These are phyloP conservation scores for Hanleya hanleyi DNA, from an alignment of 2,888 invertebrate genomes.

Conservation along the genomic window DNA sequence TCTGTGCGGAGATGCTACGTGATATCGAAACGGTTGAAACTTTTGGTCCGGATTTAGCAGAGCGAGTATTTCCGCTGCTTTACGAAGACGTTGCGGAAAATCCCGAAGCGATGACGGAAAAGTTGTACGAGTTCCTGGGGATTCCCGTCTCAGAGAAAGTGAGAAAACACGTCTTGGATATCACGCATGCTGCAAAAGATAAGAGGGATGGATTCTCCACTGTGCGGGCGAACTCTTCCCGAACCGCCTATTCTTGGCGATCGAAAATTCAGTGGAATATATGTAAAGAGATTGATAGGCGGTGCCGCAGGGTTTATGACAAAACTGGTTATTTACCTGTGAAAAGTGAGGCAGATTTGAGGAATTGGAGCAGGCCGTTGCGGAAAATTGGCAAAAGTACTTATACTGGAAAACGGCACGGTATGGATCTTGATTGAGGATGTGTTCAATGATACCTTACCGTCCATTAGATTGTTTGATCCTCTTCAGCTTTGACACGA, in stretches of 20 bases:
- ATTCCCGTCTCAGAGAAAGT: background rate
- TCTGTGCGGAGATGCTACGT: background rate
- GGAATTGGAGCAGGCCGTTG: background rate
- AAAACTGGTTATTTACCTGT: background rate
- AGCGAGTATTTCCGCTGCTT: background rate
- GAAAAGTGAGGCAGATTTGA: background rate
- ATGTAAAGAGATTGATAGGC: background rate
- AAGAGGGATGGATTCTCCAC: background rate
- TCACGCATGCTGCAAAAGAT: background rate
- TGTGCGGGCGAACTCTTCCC: background rate
- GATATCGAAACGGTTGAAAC: background rate
- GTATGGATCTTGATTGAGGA: too few relatives aligned
- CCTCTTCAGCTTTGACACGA: too few relatives aligned
- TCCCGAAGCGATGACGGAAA: background rate
- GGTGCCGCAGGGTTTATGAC: background rate
- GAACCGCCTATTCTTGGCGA: background rate
- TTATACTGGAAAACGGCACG: too few relatives aligned
- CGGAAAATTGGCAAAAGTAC: too few relatives aligned
- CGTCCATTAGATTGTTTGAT: too few relatives aligned
- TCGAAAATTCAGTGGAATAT: background rate
- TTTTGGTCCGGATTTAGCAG: background rate
- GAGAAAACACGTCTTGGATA: background rate
- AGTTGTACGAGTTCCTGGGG: background rate
- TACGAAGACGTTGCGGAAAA: slow-evolving; percentile 6
- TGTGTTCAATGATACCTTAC: too few relatives aligned